Conservation (phyloP, 2,888 invertebrate species). For the Stenichneumon culpator region DNA sequence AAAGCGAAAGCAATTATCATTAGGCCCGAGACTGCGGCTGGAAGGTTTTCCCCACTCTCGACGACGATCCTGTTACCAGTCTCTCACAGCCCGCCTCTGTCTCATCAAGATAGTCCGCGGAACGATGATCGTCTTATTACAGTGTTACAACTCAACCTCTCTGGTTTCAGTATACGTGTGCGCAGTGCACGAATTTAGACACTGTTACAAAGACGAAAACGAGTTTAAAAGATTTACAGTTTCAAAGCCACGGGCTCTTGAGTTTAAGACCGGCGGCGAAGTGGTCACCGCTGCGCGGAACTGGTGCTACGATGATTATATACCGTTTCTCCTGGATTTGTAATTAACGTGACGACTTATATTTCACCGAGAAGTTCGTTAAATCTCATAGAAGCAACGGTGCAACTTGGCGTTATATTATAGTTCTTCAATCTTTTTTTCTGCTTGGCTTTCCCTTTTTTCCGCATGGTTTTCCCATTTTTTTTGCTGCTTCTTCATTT, state of each 20-base stretch:
- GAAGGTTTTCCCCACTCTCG: background rate
- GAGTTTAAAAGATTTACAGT: constrained; percentile 12
- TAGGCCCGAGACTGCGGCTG: constrained; percentile 42
- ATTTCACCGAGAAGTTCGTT: background rate
- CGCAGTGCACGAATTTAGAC: background rate
- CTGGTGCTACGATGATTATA: background rate
- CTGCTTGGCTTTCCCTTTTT: background rate
- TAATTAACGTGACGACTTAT: background rate
- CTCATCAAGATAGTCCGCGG: constrained; percentile 18
- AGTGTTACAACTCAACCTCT: constrained; percentile 52
- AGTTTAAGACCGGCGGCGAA: background rate
- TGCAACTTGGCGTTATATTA: background rate
- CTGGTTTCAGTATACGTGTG: background rate
- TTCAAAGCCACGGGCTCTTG: background rate
- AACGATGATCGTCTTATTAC: constrained; percentile 59
- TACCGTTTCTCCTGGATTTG: background rate
- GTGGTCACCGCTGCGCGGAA: background rate
- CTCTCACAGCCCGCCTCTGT: background rate
- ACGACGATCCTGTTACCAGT: constrained; percentile 47
- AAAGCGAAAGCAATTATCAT: constrained; percentile 63
- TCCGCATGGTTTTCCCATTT: background rate
- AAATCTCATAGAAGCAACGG: background rate
- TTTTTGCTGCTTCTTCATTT: background rate
- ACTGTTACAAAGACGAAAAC: background rate
- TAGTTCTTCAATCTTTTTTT: background rate